These are phyloP conservation scores for Ornithoptera alexandrae DNA, from an alignment of 2,888 invertebrate genomes.

Conservation along the genomic window DNA sequence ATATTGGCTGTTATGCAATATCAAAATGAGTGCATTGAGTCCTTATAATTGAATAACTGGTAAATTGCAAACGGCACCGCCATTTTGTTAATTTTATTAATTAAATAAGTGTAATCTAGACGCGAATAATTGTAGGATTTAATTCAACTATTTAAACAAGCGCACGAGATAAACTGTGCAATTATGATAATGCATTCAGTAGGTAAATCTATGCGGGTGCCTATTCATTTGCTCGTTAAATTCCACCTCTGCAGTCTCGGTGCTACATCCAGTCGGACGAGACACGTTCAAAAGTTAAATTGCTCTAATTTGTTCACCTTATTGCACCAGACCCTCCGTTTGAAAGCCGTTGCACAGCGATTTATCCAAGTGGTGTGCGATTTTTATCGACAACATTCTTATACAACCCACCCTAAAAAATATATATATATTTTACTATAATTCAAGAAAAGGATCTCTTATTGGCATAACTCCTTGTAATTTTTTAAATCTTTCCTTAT, in stretches of 20 bases:
- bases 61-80: not conserved
- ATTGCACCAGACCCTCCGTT: constrained; percentile 60
- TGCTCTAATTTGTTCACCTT: constrained; percentile 74
- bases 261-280: constrained; percentile 47
- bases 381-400: constrained; percentile 33
- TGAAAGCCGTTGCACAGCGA: constrained; percentile 60
- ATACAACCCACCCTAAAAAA: not conserved
- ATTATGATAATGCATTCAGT: constrained; percentile 30
- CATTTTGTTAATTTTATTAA: not conserved
- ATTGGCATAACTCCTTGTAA: too few relatives aligned
- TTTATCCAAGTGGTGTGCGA: constrained; percentile 52
- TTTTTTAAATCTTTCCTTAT: too few relatives aligned
- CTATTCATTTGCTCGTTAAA: constrained; percentile 45
- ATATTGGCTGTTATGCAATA: too few relatives aligned
- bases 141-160: constrained; percentile 23
- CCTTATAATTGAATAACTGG: too few relatives aligned
- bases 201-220: constrained; percentile 27
- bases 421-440: too few relatives aligned
- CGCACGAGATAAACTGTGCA: constrained; percentile 26
- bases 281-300: constrained; percentile 73
- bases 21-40: too few relatives aligned
- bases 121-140: constrained; percentile 19
- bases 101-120: constrained; percentile 19
- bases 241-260: constrained; percentile 35
- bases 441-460: too few relatives aligned